Conservation (phyloP, 2,888 invertebrate genomes). For the Catocala nupta region DNA sequence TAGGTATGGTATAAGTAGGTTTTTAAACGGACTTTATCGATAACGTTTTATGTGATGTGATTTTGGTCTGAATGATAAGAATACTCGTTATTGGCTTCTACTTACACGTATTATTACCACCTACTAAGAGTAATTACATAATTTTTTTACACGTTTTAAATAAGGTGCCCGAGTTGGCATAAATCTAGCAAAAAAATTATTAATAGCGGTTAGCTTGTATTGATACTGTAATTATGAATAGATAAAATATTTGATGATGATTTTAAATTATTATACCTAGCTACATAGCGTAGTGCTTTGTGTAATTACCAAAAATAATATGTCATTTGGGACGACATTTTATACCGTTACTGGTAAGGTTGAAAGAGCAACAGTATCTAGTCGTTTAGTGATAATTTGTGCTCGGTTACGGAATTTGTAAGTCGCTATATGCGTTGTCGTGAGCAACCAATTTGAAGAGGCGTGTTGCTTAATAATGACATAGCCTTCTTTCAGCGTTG, state of each 20-base stretch:
- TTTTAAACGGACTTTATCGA: conserved; percentile 25
- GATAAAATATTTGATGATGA: too few relatives aligned
- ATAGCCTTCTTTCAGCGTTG: conserved; percentile 23
- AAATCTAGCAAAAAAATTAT: too few relatives aligned
- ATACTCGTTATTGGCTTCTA: conserved; percentile 21
- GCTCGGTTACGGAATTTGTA: conserved; percentile 59
- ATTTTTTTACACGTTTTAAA: conserved; percentile 8
- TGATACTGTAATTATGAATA: too few relatives aligned
- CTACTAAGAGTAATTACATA: conserved; percentile 15
- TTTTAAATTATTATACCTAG: neutral
- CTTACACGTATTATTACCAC: conserved; percentile 7
- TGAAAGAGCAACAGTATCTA: conserved; percentile 22
- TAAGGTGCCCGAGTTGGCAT: too few relatives aligned
- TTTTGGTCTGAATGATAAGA: conserved; percentile 60
- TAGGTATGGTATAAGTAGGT: conserved; percentile 14
- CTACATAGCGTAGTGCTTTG: neutral
- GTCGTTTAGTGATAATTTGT: conserved; percentile 46
- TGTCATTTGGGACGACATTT: neutral
- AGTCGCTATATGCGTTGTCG: conserved; percentile 49
- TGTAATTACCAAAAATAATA: neutral
- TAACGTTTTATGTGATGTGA: conserved; percentile 59
- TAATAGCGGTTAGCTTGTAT: too few relatives aligned
- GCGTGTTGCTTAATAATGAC: conserved; percentile 49
- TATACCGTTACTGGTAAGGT: conserved; percentile 12
- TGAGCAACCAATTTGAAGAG: conserved; percentile 62